Percentiles rank a stretch among this genome's conserved stretches.
These are phyloP conservation scores for Leptinotarsa rubiginosa DNA, from an alignment of 2,888 invertebrate species.

Conservation along the genomic window DNA sequence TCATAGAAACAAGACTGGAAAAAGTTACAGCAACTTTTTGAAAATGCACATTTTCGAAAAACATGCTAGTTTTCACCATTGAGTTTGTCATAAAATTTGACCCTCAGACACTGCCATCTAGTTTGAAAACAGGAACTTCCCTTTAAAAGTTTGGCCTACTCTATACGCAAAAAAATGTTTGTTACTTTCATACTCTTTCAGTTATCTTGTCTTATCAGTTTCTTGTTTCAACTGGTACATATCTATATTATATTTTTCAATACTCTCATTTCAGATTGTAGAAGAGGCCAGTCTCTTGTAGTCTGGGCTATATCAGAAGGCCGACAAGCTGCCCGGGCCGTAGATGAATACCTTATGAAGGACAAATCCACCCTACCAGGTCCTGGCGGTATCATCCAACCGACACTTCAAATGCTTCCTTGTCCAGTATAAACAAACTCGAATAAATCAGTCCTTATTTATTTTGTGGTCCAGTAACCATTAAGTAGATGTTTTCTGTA, in stretches of 20 bases:
- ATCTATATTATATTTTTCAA: neutral
- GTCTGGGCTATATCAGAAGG: conserved; percentile 99
- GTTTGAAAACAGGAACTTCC: too few relatives aligned
- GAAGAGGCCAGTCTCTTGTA: conserved; percentile 97
- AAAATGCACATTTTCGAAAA: too few relatives aligned
- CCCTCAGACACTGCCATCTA: too few relatives aligned
- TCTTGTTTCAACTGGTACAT: neutral
- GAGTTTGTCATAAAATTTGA: too few relatives aligned
- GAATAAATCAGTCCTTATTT: neutral
- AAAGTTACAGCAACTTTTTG: too few relatives aligned
- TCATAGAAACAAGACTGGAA: too few relatives aligned
- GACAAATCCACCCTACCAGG: conserved; percentile 88
- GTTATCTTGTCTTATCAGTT: too few relatives aligned
- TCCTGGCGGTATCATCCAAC: conserved; percentile 86
- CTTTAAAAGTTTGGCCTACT: too few relatives aligned
- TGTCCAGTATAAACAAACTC: conserved; percentile 58
- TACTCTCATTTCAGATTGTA: conserved; percentile 81
- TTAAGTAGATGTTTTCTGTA: neutral
- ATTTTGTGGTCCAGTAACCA: neutral
- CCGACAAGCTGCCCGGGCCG: conserved; percentile 94
- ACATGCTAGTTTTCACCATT: too few relatives aligned
- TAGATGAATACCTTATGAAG: conserved; percentile 85
- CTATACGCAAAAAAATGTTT: too few relatives aligned
- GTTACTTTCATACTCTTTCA: too few relatives aligned
- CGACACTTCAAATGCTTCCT: conserved; percentile 54